Conservation (phyloP, 1,140 invertebrate genomes). For the Drosophila ogumai region DNA sequence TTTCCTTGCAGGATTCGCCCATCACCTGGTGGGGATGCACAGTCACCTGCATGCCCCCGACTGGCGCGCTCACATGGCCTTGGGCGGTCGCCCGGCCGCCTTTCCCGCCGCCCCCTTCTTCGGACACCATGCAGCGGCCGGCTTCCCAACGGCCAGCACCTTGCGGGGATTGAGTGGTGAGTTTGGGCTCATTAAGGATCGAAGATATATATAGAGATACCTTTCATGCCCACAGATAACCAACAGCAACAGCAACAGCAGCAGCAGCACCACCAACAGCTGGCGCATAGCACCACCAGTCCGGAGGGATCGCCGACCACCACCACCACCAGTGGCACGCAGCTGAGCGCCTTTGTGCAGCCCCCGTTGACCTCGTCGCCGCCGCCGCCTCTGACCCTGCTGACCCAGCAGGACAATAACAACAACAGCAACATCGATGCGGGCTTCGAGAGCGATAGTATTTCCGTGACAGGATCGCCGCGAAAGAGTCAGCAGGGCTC, state of each 20-base stretch:
- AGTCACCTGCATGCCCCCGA: conserved; percentile 86
- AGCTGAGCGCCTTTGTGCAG: conserved; percentile 59
- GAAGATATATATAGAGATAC: background rate
- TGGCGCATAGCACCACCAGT: conserved; percentile 88
- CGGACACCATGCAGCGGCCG: conserved; percentile 86
- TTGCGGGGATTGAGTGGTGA: conserved; percentile 69
- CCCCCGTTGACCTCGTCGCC: conserved; percentile 52
- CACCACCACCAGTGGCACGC: conserved; percentile 61
- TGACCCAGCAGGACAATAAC: conserved; percentile 71
- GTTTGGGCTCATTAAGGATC: background rate
- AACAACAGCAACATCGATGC: conserved; percentile 80
- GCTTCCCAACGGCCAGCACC: conserved; percentile 86
- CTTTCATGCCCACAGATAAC: conserved; percentile 40
- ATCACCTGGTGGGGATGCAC: conserved; percentile 88
- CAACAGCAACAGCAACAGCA: conserved; percentile 68
- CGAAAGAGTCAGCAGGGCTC: conserved; percentile 66
- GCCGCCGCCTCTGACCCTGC: conserved; percentile 55
- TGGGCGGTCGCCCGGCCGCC: conserved; percentile 62
- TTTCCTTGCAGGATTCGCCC: conserved; percentile 87
- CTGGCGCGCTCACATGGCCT: conserved; percentile 87
- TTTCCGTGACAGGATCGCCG: conserved; percentile 89
- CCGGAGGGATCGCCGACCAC: conserved; percentile 86
- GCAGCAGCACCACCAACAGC: conserved; percentile 64
- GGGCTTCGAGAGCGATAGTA: conserved; percentile 87
- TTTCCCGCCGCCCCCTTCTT: conserved; percentile 84